Evolutionary conservation across 2,797 vertebrate genomes (phyloP), one percentile per base, ranked within the genome.

Genomic region (Melanotaenia parkinsoni): DNA sequence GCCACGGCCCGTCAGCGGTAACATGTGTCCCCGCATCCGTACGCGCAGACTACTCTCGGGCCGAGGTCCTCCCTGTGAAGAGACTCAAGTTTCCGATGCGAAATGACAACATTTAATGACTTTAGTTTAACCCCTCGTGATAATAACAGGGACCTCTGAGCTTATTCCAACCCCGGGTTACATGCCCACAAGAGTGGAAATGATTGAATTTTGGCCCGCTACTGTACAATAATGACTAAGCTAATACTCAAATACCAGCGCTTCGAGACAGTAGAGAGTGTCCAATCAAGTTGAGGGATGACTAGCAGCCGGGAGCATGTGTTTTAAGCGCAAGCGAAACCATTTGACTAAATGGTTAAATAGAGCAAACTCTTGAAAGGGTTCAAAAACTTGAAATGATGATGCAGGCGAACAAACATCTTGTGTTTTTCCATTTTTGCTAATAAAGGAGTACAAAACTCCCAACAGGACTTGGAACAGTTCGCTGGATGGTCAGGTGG

Each of bases 171-270:
- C 61, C 10, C 40, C 16, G 26, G 30, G 30, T 2, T 26, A 40
- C 24, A 38, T 51, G 30, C 33, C 60, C 59, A 6, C 76, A 45
- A 9, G 12, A 40, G 0, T 0, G 51, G 47, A 28, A n/a, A 1
- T 12, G 24, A 4, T 5, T 58, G 53, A 28, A 35, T 63, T 6
- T 45, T 51, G 79, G 69, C 69, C 79, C 69, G 73, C 50, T 58
- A 0, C 13, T 26, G 57, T 8, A 33, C 63, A 64, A 72, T 86
- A 74, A 85, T 89, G 88, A 92, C 89, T 84, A 86, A 86, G 88
- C 86, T 91, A 84, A 86, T 86, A 82, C 72, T 68, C 56, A 70
- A 75, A 72, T 69, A 3, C 18, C 58, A 26, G 66, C 56, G 35
- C n/a, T 16, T 2, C 0, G 38, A 20, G 13, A 22, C 53, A 7